Evolutionary conservation across 2,113 vertebrate species (phyloP), one percentile per base, ranked within the genome.

Genomic region (Fulmarus glacialis): DNA sequence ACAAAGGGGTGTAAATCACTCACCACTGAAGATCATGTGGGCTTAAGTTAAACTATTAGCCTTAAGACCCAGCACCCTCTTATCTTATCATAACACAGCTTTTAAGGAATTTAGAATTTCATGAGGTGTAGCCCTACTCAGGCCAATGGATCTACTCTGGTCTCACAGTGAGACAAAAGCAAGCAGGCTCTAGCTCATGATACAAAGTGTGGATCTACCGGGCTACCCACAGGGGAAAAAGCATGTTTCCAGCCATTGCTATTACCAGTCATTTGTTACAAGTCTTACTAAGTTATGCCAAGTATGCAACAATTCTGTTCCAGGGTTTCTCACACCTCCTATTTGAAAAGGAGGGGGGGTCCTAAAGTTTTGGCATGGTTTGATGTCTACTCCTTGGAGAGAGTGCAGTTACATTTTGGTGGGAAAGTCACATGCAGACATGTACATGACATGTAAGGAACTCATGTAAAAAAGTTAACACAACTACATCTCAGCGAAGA

Each of bases 191-290:
- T 11, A 62, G 45, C 19, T 68, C 43, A 4, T 0, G 2, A 72
- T 8, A 47, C 22, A 4, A 32, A 77, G 21, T 2, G 19, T 11
- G 27, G 2, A 3, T n/a, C 48, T 20, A 64, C 11, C 0, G 0
- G 30, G 38, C 24, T 30, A 22, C 32, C 17, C 67, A 15, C 0
- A 11, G 30, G 36, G 36, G 5, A 18, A 82, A 36, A 78, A 42
- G n/a, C 40, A 26, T 8, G 12, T 43, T 34, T 59, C 23, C 55
- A 66, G 85, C 42, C 45, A 43, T 11, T 30, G 26, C 68, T 42
- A 26, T 42, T 34, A 70, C 6, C 34, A 58, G n/a, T 9, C 24
- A 26, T 36, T 32, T 62, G n/a, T 38, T 60, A 48, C 36, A 91
- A 83, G 20, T 32, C 60, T 32, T 74, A 43, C 3, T 7, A 58